phyloP scores from a whole-genome alignment of 1,140 invertebrate species.

The Aphaenogaster ashmeadi region DNA sequence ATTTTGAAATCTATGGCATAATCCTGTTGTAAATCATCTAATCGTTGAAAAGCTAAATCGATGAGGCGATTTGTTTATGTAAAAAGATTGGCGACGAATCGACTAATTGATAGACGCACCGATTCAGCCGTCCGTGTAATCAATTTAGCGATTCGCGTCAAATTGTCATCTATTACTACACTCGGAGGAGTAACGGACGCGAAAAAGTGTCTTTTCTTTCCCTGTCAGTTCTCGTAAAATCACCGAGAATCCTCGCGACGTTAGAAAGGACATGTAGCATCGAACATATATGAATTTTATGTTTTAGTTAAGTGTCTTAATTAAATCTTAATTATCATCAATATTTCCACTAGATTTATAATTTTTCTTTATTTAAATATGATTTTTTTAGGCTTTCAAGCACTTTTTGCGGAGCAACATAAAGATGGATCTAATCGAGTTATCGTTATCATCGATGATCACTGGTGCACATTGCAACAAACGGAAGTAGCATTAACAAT shows the following conservation, averaged over 20 bases:
- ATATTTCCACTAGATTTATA: neutral
- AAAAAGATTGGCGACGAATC: neutral
- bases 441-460: neutral
- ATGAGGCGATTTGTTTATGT: conserved; percentile 21
- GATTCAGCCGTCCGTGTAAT: conserved; percentile 18
- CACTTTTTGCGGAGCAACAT: neutral
- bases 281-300: neutral
- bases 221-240: neutral
- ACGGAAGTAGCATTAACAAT: neutral
- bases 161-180: conserved; percentile 49
- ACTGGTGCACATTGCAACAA: neutral
- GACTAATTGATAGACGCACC: conserved; percentile 20
- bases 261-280: neutral
- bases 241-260: neutral
- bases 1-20: no score
- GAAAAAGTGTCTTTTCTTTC: neutral
- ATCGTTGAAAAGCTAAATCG: neutral
- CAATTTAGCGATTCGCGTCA: conserved; percentile 51
- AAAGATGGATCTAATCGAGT: neutral
- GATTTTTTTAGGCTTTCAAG: neutral
- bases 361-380: conserved; percentile 12
- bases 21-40: neutral
- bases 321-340: neutral
- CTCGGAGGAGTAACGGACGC: neutral
- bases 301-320: neutral